Base-by-base conservation (phyloP, 2,888 invertebrate species). In the Dolichomitus sp. region DNA sequence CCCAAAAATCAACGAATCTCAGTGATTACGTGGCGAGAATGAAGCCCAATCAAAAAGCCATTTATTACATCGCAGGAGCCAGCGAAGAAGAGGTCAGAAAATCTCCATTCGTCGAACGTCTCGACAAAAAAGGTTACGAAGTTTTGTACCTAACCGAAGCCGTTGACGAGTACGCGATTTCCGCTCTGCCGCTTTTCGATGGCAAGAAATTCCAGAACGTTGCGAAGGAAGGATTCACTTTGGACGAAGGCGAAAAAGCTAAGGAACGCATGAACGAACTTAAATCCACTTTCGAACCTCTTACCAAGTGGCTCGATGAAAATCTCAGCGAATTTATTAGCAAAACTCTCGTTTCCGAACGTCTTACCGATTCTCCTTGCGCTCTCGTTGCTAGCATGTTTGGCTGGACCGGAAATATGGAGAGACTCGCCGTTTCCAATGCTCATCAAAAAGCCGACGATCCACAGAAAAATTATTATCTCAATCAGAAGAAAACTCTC, bases 321-420 rank as follows among this genome's bases (percentile, higher is more conserved):
- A 97, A 96, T 37, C 95, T 99, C 14, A 97, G 97, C 93, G 97
- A 97, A 82, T 95, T 96, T 92, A 95, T 97, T 87, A 95, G 95
- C 80, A 98, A 98, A 94, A 98, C 97, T 1, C 95, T 95, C 72
- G 95, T 99, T 30, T 99, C 99, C 2, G 98, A 99, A 88, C 96
- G 99, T 78, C 95, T 99, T 79, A 96, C 97, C 81, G 97, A 97
- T 90, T 99, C 99, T 7, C 99, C 99, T 0, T 99, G 99, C 94
- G 99, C 99, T 70, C 95, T 99, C 70, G 98, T 99, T 65, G 99
- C 99, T 86, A 97, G 98, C 81, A 97, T 98, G 95, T 99, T 98
- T 94, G 99, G 99, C 88, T 99, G 99, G 99, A 99, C 99, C 89
- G 99, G 99, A 90, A 99, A 99, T 94, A 99, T 99, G 99, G 99